These are phyloP conservation scores for Plagiodera versicolora DNA, from an alignment of 2,888 invertebrate species.

Conservation along the genomic window DNA sequence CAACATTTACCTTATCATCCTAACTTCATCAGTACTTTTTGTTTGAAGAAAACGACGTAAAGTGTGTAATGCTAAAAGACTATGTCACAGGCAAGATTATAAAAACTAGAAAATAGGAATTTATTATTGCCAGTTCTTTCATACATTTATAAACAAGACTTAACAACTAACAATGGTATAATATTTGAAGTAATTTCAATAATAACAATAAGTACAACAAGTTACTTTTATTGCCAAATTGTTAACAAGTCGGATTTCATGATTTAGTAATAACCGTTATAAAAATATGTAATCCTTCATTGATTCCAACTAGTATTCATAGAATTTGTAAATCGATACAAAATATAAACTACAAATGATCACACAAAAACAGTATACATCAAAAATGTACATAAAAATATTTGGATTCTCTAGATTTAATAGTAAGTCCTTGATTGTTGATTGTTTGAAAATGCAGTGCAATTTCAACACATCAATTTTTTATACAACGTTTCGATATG, in stretches of 20 bases:
- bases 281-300: conserved; percentile 14
- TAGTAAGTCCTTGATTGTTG: conserved; percentile 16
- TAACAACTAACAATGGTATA: conserved; percentile 33
- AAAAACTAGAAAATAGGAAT: conserved; percentile 34
- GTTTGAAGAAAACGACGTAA: background rate
- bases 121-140: conserved; percentile 41
- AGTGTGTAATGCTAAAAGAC: conserved; percentile 20
- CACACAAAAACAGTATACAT: conserved; percentile 18
- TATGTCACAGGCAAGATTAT: conserved; percentile 39
- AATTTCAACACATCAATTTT: background rate
- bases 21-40: conserved; percentile 29
- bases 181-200: background rate
- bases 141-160: conserved; percentile 26
- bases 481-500: too few relatives aligned
- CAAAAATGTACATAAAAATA: conserved; percentile 36
- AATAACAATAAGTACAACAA: conserved; percentile 16
- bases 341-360: conserved; percentile 19
- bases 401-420: conserved; percentile 39
- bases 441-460: background rate
- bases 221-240: conserved; percentile 6
- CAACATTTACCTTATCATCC: conserved; percentile 42
- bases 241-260: background rate
- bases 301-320: conserved; percentile 13
- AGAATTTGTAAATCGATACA: background rate
- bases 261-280: conserved; percentile 8